phyloP scores from a whole-genome alignment of 2,797 vertebrate genomes.

The Rhyacichthys aspro region DNA sequence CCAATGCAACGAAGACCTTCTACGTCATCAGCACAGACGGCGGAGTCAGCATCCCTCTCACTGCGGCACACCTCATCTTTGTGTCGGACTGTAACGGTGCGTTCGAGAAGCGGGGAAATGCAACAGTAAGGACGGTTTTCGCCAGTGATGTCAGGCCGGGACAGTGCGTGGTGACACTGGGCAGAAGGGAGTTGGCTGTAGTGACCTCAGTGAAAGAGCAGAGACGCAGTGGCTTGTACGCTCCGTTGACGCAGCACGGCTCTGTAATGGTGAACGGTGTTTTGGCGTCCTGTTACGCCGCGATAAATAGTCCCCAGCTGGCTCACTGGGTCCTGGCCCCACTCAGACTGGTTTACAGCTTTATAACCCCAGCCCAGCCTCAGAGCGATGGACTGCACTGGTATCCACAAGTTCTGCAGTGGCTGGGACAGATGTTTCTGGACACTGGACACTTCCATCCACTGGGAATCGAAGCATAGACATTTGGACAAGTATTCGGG shows the following conservation, averaged over 20 bases:
- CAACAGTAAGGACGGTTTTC: slow-evolving; percentile 82
- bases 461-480: slow-evolving; percentile 70
- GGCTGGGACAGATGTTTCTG: slow-evolving; percentile 84
- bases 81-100: slow-evolving; percentile 79
- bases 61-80: slow-evolving; percentile 91
- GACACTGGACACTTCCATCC: slow-evolving; percentile 88
- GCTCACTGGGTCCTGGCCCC: slow-evolving; percentile 91
- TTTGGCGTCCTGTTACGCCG: slow-evolving; percentile 92
- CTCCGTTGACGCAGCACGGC: slow-evolving; percentile 89
- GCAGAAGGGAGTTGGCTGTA: slow-evolving; percentile 42
- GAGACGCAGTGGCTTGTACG: slow-evolving; percentile 84
- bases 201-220: slow-evolving; percentile 80
- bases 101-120: background rate
- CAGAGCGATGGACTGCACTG: slow-evolving; percentile 89
- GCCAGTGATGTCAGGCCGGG: slow-evolving; percentile 88
- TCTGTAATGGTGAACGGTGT: slow-evolving; percentile 90
- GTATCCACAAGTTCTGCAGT: slow-evolving; percentile 90
- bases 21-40: slow-evolving; percentile 83
- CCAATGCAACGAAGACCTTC: slow-evolving; percentile 80
- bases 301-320: slow-evolving; percentile 86
- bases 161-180: slow-evolving; percentile 85
- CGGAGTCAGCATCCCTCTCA: slow-evolving; percentile 86
- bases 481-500: background rate
- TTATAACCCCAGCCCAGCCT: slow-evolving; percentile 71
- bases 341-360: slow-evolving; percentile 85